Conservation (phyloP, 2,113 vertebrate genomes). For the Tupaia chinensis region DNA sequence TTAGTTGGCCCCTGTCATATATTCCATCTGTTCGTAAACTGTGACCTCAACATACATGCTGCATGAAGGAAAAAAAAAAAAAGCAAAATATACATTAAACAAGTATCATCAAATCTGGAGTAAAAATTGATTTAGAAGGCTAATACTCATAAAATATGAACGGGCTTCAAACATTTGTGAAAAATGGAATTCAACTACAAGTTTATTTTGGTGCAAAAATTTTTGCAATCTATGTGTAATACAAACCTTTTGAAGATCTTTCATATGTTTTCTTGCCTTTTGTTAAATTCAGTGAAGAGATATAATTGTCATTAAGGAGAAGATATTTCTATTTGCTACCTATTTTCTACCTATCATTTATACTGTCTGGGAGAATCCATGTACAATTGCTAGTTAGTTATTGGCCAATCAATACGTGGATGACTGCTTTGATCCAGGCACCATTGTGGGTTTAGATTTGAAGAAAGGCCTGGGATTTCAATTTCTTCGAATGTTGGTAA, state of each 20-base stretch:
- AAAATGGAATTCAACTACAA: too few relatives aligned
- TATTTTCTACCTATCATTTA: neutral
- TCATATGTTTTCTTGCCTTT: neutral
- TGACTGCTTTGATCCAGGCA: neutral
- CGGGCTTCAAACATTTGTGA: too few relatives aligned
- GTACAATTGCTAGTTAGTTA: neutral
- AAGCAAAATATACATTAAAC: slow-evolving; percentile 10
- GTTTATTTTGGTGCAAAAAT: too few relatives aligned
- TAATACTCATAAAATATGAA: neutral
- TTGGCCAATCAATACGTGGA: neutral
- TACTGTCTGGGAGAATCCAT: neutral
- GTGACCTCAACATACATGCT: slow-evolving; percentile 65
- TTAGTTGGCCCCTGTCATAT: slow-evolving; percentile 63
- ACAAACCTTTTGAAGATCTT: too few relatives aligned
- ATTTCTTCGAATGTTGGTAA: neutral
- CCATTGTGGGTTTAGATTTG: neutral
- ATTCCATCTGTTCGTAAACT: slow-evolving; percentile 79
- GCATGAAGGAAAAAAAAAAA: slow-evolving; percentile 39
- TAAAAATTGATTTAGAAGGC: neutral
- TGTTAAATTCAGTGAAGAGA: slow-evolving; percentile 31
- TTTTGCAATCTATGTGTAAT: too few relatives aligned
- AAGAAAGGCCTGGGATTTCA: neutral
- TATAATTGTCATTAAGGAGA: neutral
- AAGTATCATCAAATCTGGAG: neutral
- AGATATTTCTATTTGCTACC: neutral